Base-by-base conservation (phyloP, 2,888 invertebrate species). In the Clitarchus hookeri region DNA sequence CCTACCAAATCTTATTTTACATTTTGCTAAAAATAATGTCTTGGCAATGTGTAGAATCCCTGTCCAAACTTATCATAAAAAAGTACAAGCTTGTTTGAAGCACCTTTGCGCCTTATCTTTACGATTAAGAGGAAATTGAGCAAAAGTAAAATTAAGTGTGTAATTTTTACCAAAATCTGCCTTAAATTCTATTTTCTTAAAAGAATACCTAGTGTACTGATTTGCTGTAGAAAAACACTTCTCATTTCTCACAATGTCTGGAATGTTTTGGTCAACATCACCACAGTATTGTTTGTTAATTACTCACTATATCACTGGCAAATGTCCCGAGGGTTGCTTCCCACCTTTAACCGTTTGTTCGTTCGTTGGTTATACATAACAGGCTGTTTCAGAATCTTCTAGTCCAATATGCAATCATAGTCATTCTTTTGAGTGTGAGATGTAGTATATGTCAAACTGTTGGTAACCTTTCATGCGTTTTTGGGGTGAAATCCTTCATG, bases 91-190 rank as follows among this genome's bases (percentile, higher is more conserved):
- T 94, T 94, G 93, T 93, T 94, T 94, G 93, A 89, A 94, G 94
- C 94, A 94, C 94, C 94, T 94, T 94, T 94, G 94, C 94, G 94
- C 94, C 94, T 94, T 94, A 94, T 94, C 94, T 93, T 93, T 93
- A 93, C 92, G 92, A 92, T 88, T 90, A 90, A 89, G 92, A 92
- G 91, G 90, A 90, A 92, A 88, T 89, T 91, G 90, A 90, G 90
- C 89, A 90, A 89, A 89, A 89, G 82, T 82, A 36, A 82, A 82
- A 82, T 82, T 36, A 91, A 91, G 93, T 93, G 93, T 93, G 93
- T 93, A 93, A 93, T 91, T 91, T 91, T 91, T 91, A 91, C 93
- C 93, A 93, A 93, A 94, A 94, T 94, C 94, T 94, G 94, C 94
- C 94, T 94, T 94, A 94, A 91, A 92, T 94, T 94, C 94, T 94